Percentiles rank a stretch among this genome's conserved stretches.
Evolutionary conservation across 2,888 invertebrate genomes (phyloP).

Genomic region (Bugulina stolonifera): DNA sequence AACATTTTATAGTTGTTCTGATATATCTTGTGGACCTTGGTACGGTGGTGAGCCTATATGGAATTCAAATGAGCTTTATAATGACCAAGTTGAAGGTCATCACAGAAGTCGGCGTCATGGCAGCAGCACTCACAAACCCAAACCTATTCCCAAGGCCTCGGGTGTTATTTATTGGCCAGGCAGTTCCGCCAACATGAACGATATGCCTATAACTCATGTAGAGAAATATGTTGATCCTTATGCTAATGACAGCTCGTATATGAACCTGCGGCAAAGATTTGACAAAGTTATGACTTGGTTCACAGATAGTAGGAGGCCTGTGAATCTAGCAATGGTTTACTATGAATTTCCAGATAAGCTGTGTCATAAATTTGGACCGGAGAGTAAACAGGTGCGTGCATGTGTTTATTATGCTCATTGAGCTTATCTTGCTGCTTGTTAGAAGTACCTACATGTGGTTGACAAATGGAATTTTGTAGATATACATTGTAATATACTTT

Average conservation of each 20-base stretch:
- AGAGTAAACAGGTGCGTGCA: constrained; percentile 33
- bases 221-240: not conserved
- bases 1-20: constrained; percentile 31
- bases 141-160: not conserved
- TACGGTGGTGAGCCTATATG: constrained; percentile 42
- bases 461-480: no score
- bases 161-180: constrained; percentile 29
- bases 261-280: constrained; percentile 34
- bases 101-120: not conserved
- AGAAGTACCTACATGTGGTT: no score
- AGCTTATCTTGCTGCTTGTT: no score
- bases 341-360: constrained; percentile 40
- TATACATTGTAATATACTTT: no score
- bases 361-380: constrained; percentile 39
- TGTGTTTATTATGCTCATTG: no score
- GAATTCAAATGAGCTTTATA: constrained; percentile 33
- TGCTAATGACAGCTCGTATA: not conserved
- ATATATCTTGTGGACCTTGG: constrained; percentile 38
- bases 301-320: constrained; percentile 55
- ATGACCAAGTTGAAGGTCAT: not conserved
- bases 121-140: not conserved
- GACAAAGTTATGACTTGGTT: constrained; percentile 46
- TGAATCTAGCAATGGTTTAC: constrained; percentile 58
- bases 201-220: not conserved
- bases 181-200: not conserved